A percentile compares a stretch with the other conserved stretches of the same genome.
These are phyloP conservation scores for Macrotrachela quadricornifera DNA, from an alignment of 1,140 invertebrate species.

Conservation along the genomic window DNA sequence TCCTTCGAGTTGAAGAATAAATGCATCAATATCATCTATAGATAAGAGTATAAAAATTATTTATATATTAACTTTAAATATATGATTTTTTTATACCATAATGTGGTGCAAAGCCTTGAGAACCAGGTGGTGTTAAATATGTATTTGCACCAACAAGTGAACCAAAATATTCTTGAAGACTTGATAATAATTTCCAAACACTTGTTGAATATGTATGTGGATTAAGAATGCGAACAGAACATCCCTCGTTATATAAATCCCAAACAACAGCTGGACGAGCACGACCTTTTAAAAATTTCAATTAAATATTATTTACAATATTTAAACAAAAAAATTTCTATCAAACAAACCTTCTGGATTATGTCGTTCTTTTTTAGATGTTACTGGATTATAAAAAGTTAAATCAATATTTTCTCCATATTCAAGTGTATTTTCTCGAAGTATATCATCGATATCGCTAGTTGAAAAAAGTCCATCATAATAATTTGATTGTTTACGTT, in stretches of 20 bases:
- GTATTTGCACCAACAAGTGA: conserved; percentile 79
- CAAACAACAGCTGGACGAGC: conserved; percentile 54
- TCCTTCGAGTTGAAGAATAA: conserved; percentile 83
- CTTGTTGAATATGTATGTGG: conserved; percentile 60
- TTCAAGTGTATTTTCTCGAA: conserved; percentile 45
- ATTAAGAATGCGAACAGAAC: conserved; percentile 71
- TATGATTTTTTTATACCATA: conserved; percentile 30
- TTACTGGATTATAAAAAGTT: conserved; percentile 54
- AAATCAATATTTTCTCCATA: conserved; percentile 73
- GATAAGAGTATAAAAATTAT: no score
- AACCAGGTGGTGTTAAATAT: conserved; percentile 66
- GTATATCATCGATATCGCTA: conserved; percentile 48
- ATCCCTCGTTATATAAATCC: conserved; percentile 69
- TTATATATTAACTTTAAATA: no score
- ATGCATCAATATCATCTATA: conserved; percentile 84
- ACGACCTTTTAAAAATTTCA: not conserved
- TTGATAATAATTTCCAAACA: conserved; percentile 41
- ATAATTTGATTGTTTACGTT: conserved; percentile 41
- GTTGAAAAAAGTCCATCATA: conserved; percentile 53
- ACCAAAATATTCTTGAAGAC: conserved; percentile 74
- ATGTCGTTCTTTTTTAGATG: conserved; percentile 47
- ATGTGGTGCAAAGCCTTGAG: conserved; percentile 91
- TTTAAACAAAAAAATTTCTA: not conserved
- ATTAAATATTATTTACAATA: not conserved
- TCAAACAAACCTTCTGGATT: conserved; percentile 49